Percentiles rank a stretch among this genome's conserved stretches.
Evolutionary conservation across 2,113 vertebrate genomes (phyloP).

Genomic region (Cyprinus carpio): DNA sequence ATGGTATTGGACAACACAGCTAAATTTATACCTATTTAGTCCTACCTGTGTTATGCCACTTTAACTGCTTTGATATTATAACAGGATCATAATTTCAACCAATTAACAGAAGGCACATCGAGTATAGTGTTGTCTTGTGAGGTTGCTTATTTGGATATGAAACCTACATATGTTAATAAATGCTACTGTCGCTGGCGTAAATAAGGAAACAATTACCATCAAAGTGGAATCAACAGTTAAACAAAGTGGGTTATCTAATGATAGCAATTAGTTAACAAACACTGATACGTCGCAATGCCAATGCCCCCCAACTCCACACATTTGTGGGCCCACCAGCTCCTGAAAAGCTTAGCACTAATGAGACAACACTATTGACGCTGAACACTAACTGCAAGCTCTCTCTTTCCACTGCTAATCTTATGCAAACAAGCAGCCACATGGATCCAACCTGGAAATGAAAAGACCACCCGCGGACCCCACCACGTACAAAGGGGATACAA

Average conservation of each 20-base stretch:
- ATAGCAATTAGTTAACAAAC: slow-evolving; percentile 20
- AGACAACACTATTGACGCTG: slow-evolving; percentile 51
- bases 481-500: slow-evolving; percentile 54
- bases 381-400: slow-evolving; percentile 24
- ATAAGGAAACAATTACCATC: not conserved
- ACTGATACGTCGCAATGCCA: not conserved
- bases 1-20: not conserved
- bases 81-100: not conserved
- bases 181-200: no score
- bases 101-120: no score
- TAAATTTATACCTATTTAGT: not conserved
- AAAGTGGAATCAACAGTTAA: slow-evolving; percentile 2
- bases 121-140: not conserved
- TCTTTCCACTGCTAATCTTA: slow-evolving; percentile 59
- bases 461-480: slow-evolving; percentile 66
- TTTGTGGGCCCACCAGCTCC: slow-evolving; percentile 35
- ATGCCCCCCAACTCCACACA: not conserved
- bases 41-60: not conserved
- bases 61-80: not conserved
- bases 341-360: slow-evolving; percentile 56
- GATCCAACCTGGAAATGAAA: slow-evolving; percentile 68
- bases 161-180: not conserved
- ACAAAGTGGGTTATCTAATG: slow-evolving; percentile 2
- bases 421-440: slow-evolving; percentile 67
- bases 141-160: not conserved